These are phyloP conservation scores for Neomorphus geoffroyi DNA, from an alignment of 2,797 vertebrate genomes.

Conservation along the genomic window DNA sequence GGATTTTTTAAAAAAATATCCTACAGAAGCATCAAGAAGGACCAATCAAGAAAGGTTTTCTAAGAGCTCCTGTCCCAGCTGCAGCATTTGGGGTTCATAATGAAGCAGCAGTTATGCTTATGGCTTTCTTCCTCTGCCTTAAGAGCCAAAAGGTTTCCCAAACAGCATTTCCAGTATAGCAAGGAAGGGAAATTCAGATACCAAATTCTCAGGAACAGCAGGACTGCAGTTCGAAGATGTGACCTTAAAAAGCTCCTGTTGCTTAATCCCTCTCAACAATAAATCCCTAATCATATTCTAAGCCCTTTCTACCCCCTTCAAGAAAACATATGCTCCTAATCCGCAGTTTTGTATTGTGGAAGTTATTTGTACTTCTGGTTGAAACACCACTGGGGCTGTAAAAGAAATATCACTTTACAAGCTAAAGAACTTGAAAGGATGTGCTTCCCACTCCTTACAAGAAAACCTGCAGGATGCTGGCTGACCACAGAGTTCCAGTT, in stretches of 20 bases:
- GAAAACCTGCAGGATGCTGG: not conserved
- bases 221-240: constrained; percentile 11
- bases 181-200: not conserved
- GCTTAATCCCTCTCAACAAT: constrained; percentile 50
- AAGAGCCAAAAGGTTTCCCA: not conserved
- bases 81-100: not conserved
- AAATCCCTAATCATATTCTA: constrained; percentile 65
- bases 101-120: not conserved
- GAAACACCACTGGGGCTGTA: not conserved
- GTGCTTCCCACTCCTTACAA: not conserved
- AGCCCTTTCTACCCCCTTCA: constrained; percentile 21
- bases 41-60: not conserved
- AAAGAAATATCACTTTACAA: not conserved
- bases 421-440: not conserved
- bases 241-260: constrained; percentile 57
- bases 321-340: constrained; percentile 1
- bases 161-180: not conserved
- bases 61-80: not conserved
- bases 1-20: not conserved
- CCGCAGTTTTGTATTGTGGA: not conserved
- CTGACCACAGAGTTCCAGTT: not conserved
- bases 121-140: not conserved
- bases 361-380: not conserved
- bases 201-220: not conserved
- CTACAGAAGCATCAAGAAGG: not conserved